Evolutionary conservation across 2,888 invertebrate species (phyloP), one percentile per base, ranked within the genome.

Genomic region (Drosophila basisetae): DNA sequence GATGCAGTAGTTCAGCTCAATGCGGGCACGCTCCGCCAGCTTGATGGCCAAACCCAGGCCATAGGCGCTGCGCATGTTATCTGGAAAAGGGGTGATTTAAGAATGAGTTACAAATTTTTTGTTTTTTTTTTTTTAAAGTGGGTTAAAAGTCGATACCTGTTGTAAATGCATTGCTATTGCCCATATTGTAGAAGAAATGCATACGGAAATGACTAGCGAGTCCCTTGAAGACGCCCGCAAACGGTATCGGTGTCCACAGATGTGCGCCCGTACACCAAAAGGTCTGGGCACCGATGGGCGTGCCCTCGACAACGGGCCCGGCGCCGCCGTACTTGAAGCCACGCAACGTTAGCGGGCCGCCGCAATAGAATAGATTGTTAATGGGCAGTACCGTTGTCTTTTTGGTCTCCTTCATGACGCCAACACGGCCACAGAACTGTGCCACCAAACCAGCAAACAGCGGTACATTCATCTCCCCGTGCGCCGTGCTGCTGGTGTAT

Each of bases 1-100:
- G 90, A 97, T 94, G 93, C 97, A 97, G 94, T 99, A 98, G 94
- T 99, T 99, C 63, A 99, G 95, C 94, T 99, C 99, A 64, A 99
- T 94, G 68, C 99, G 95, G n/a, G 98, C 98, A 76, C 96, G 94
- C 80, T 97, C 95, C 80, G 96, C 98, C 68, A 99, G 94, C 76
- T 97, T 95, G 91, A 99, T 94, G 18, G 97, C 97, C 62, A 99
- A 92, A 22, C 99, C 99, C 64, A 96, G 93, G 39, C 99, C 99
- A 85, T 95, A 95, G 4, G 98, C 95, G 89, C 96, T 94, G 68
- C 99, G 95, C 83, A 95, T 94, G 70, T 95, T 94, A 59, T 94
- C 94, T 56, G 91, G 82, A 76, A 95, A 91, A 11, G 6, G 39
- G 11, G 33, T 4, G 33, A 25, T 25, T 47, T 4, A 16, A 9